A percentile compares a stretch with the other conserved stretches of the same genome.
Evolutionary conservation across 2,888 invertebrate species (phyloP).

Genomic region (Macrosiphum euphorbiae): DNA sequence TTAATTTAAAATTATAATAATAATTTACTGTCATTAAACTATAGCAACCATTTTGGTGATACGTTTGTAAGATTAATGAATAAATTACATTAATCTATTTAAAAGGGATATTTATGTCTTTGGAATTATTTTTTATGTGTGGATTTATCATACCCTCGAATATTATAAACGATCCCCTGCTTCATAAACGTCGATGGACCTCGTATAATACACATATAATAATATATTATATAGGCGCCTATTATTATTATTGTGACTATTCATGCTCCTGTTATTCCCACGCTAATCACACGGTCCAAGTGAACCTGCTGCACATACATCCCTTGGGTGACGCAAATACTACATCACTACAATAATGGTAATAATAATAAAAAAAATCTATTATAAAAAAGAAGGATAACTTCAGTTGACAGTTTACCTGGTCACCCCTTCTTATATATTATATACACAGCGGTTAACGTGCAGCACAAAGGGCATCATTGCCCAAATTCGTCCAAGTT

Average conservation of each 20-base stretch:
- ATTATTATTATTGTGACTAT: not conserved
- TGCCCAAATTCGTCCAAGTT: not conserved
- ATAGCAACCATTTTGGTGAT: not conserved
- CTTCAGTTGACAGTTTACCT: conserved; percentile 41
- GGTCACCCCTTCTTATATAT: not conserved
- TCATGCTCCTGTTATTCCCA: conserved; percentile 46
- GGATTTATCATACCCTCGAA: not conserved
- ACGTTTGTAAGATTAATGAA: not conserved
- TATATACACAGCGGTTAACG: not conserved
- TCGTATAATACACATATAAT: not conserved
- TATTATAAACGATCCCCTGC: conserved; percentile 7
- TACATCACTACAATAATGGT: not conserved
- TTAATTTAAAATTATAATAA: not conserved
- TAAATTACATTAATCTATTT: conserved; percentile 10
- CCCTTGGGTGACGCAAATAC: conserved; percentile 35
- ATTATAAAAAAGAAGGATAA: conserved; percentile 34
- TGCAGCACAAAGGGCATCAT: not conserved
- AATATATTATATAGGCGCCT: not conserved
- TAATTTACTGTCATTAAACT: not conserved
- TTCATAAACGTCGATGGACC: not conserved
- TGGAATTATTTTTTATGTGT: not conserved
- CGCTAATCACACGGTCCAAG: conserved; percentile 42
- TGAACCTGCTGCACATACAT: conserved; percentile 15
- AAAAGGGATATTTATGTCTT: conserved; percentile 30
- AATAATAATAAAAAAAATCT: not conserved